Percentiles rank a stretch among this genome's conserved stretches.
Conservation (phyloP, 2,113 vertebrate species). For the Eurypyga helias region DNA sequence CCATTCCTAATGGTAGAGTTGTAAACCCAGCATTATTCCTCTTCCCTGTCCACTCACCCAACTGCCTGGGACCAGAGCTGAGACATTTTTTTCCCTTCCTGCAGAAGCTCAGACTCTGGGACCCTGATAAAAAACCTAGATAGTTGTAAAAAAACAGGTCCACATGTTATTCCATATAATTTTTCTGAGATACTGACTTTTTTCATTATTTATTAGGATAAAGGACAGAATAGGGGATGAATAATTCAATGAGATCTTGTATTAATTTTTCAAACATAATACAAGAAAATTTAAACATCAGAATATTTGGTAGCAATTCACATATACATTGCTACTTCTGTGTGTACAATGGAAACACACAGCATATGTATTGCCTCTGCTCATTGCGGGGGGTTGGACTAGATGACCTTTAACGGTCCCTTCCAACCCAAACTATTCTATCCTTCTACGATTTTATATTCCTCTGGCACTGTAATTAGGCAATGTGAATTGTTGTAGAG, state of each 20-base stretch:
- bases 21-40: not conserved
- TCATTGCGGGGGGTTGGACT: too few species aligned
- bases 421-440: too few species aligned
- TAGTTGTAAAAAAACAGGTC: accelerated
- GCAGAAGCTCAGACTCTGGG: not conserved
- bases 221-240: not conserved
- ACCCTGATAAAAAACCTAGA: not conserved
- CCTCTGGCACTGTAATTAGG: not conserved
- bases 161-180: not conserved
- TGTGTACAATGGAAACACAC: not conserved
- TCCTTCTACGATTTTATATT: too few species aligned
- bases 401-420: too few species aligned
- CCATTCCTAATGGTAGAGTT: not conserved
- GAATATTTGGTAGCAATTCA: not conserved
- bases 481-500: not conserved
- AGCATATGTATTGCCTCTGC: not conserved
- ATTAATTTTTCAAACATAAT: not conserved
- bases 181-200: not conserved
- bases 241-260: not conserved
- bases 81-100: not conserved
- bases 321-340: not conserved
- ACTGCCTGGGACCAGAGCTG: not conserved
- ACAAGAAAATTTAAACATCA: not conserved
- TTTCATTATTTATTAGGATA: not conserved
- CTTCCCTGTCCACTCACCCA: not conserved